phyloP scores from a whole-genome alignment of 2,888 invertebrate species.

The Volucella zonaria region DNA sequence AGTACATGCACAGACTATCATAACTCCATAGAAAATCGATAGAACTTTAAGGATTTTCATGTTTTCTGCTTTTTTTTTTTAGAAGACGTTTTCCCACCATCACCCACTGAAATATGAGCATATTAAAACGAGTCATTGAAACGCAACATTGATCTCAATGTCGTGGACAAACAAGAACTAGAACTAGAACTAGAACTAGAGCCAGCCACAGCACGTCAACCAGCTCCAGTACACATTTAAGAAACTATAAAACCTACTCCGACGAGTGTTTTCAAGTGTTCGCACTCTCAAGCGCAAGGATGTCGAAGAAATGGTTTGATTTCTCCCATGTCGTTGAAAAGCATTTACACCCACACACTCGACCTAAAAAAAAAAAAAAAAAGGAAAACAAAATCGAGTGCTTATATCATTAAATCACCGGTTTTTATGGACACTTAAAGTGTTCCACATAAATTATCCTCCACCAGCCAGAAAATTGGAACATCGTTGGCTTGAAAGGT shows the following conservation, averaged over 20 bases:
- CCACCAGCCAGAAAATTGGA: slow-evolving; percentile 18
- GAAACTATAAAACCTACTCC: background rate
- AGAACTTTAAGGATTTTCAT: slow-evolving; percentile 2
- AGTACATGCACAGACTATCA: slow-evolving; percentile 11
- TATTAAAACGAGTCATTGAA: slow-evolving; percentile 40
- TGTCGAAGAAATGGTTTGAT: slow-evolving; percentile 6
- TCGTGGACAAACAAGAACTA: background rate
- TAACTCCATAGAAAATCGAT: background rate
- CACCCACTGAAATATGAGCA: slow-evolving; percentile 11
- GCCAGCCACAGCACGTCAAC: too few relatives aligned
- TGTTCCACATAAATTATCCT: background rate
- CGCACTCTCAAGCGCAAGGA: slow-evolving; percentile 30
- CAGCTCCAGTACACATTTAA: background rate
- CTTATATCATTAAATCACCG: slow-evolving; percentile 13
- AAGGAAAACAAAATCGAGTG: background rate
- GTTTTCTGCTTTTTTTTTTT: too few relatives aligned
- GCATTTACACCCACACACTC: slow-evolving; percentile 10
- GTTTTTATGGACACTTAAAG: slow-evolving; percentile 25
- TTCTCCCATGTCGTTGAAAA: slow-evolving; percentile 42
- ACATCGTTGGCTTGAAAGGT: slow-evolving; percentile 16
- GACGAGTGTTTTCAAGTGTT: slow-evolving; percentile 37
- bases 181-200: background rate
- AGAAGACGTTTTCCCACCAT: background rate
- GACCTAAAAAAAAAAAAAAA: background rate
- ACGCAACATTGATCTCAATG: background rate